Conservation (phyloP, 2,888 invertebrate species). For the Rhagophthalmus giganteus region DNA sequence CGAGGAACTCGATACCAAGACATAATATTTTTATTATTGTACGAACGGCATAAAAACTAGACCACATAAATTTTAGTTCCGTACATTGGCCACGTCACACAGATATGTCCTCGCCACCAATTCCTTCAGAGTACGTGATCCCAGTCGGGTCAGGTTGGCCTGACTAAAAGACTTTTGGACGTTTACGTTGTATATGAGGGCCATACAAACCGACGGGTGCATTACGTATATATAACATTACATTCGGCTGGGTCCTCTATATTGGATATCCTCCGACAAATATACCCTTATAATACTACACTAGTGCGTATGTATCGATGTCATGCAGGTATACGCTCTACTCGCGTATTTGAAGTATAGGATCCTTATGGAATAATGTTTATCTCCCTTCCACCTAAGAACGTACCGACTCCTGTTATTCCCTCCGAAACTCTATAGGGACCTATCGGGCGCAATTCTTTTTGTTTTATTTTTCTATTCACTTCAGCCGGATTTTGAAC, state of each 20-base stretch:
- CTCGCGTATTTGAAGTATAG: constrained; percentile 42
- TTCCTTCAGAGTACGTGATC: constrained; percentile 49
- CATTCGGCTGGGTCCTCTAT: constrained; percentile 41
- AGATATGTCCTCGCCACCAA: constrained; percentile 48
- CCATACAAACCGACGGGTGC: constrained; percentile 44
- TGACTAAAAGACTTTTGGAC: constrained; percentile 47
- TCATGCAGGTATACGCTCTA: constrained; percentile 39
- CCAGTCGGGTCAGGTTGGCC: constrained; percentile 42
- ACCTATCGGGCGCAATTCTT: constrained; percentile 44
- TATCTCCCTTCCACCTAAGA: constrained; percentile 31
- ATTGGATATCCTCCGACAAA: constrained; percentile 40
- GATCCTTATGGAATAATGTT: constrained; percentile 40
- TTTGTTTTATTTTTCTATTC: constrained; percentile 52
- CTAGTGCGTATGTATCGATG: constrained; percentile 40
- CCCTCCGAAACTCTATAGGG: constrained; percentile 43
- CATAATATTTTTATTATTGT: constrained; percentile 36
- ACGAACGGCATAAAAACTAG: constrained; percentile 41
- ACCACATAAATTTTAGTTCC: constrained; percentile 50
- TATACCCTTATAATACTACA: constrained; percentile 26
- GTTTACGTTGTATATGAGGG: constrained; percentile 50
- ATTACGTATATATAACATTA: constrained; percentile 49
- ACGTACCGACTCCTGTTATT: constrained; percentile 40
- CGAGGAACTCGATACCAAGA: constrained; percentile 15
- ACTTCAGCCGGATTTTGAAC: constrained; percentile 45
- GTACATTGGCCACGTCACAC: constrained; percentile 50